Conservation (phyloP, 2,113 vertebrate species). For the Indicator indicator region DNA sequence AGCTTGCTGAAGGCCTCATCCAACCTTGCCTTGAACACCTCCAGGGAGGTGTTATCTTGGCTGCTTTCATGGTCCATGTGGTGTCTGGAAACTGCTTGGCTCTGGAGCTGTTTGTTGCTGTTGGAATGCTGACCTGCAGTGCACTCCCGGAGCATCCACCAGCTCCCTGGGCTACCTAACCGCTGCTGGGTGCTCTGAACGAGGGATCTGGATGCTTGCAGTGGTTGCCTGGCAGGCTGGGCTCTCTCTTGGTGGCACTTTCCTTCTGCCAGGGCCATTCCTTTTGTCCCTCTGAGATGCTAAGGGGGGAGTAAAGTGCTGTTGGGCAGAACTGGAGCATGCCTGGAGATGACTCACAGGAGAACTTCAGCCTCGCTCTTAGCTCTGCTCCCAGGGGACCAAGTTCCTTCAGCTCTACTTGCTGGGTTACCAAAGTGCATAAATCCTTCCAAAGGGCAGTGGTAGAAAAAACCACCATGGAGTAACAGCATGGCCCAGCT, state of each 20-base stretch:
- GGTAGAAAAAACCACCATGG: background rate
- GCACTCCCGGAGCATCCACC: too few relatives aligned
- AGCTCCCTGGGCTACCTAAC: too few relatives aligned
- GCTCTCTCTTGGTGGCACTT: background rate
- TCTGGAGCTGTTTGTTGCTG: too few relatives aligned
- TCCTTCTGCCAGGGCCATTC: background rate
- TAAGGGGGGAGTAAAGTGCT: background rate
- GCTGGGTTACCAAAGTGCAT: background rate
- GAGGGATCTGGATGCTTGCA: background rate
- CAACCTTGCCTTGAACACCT: too few relatives aligned
- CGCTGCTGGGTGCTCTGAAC: too few relatives aligned
- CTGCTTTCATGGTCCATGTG: too few relatives aligned
- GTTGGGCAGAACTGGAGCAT: background rate
- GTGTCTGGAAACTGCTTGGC: too few relatives aligned
- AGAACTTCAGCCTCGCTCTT: background rate
- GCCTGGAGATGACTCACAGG: background rate
- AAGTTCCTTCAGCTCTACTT: background rate
- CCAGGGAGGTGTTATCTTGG: too few relatives aligned
- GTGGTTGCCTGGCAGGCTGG: fast-evolving
- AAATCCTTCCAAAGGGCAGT: background rate
- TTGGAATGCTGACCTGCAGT: too few relatives aligned
- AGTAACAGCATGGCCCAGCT: conserved; percentile 21
- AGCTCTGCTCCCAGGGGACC: background rate
- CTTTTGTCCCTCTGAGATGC: background rate
- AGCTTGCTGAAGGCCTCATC: too few relatives aligned